Conservation (phyloP, 1,140 invertebrate species). For the Temnothorax nylanderi region DNA sequence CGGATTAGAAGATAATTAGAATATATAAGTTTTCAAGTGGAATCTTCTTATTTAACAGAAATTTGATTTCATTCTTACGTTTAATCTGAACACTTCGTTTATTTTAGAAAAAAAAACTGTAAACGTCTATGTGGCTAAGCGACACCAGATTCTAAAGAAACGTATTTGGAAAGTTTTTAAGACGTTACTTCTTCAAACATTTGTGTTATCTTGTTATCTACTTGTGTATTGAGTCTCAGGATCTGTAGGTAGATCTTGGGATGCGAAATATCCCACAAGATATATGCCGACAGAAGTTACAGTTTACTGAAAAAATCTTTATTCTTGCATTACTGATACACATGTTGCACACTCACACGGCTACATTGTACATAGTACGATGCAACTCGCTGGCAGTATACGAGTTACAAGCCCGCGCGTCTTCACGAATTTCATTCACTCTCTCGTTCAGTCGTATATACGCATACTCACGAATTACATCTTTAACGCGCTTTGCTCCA, state of each 20-base stretch:
- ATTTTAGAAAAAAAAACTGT: not conserved
- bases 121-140: not conserved
- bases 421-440: constrained; percentile 56
- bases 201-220: not conserved
- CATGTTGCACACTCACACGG: constrained; percentile 72
- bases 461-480: constrained; percentile 54
- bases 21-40: not conserved
- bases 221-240: not conserved
- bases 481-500: constrained; percentile 66
- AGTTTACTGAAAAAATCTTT: constrained; percentile 84
- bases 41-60: not conserved
- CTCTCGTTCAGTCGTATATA: constrained; percentile 58
- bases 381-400: constrained; percentile 75
- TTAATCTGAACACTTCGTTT: not conserved
- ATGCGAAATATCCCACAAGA: not conserved
- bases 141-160: not conserved
- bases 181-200: not conserved
- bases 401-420: constrained; percentile 51
- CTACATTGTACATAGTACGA: constrained; percentile 82
- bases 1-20: not conserved
- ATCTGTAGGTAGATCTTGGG: not conserved
- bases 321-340: constrained; percentile 81
- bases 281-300: not conserved
- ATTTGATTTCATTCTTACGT: no score
- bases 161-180: not conserved